A percentile compares a stretch with the other conserved stretches of the same genome.
These are phyloP conservation scores for Tribolium madens DNA, from an alignment of 1,140 invertebrate species.

Conservation along the genomic window DNA sequence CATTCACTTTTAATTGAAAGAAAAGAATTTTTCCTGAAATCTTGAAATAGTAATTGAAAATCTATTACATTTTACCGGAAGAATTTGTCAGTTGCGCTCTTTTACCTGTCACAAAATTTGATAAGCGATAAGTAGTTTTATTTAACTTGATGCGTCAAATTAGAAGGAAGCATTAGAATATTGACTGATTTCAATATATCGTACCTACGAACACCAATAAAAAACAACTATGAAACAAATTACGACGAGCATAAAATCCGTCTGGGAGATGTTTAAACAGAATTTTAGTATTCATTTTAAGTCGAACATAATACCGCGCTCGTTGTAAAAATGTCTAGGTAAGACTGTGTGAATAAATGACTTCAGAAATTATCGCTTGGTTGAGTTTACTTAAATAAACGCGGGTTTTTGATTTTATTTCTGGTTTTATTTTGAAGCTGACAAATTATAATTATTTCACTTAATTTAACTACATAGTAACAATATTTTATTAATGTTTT, in stretches of 20 bases:
- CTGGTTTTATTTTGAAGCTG: not conserved
- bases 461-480: not conserved
- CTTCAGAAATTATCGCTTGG: not conserved
- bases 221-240: not conserved
- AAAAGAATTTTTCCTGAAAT: too few species aligned
- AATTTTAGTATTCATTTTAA: not conserved
- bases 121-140: not conserved
- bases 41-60: too few species aligned
- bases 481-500: not conserved
- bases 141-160: not conserved
- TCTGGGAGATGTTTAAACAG: not conserved
- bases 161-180: too few species aligned
- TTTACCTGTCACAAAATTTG: not conserved
- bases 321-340: not conserved
- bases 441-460: not conserved
- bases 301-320: not conserved
- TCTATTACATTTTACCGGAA: not conserved
- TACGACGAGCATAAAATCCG: not conserved
- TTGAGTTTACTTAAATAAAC: not conserved
- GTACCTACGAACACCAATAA: too few species aligned
- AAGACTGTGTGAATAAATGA: not conserved
- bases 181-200: too few species aligned
- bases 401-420: not conserved
- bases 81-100: not conserved
- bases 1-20: too few species aligned